Percentiles rank a stretch among this genome's conserved stretches.
These are phyloP conservation scores for Blera fallax DNA, from an alignment of 2,888 invertebrate genomes.

Conservation along the genomic window DNA sequence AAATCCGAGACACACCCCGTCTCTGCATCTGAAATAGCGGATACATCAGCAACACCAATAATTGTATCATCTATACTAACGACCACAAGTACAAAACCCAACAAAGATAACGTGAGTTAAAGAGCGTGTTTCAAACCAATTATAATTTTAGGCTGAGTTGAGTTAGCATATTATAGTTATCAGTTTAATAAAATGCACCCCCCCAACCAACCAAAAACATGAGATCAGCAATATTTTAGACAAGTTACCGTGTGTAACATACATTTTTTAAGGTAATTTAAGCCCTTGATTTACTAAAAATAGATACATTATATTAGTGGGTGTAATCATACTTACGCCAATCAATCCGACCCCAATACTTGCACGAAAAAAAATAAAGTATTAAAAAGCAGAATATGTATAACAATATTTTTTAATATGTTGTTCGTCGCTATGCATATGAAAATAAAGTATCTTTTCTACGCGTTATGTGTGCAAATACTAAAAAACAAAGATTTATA, in stretches of 20 bases:
- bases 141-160: background rate
- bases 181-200: conserved; percentile 1
- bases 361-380: background rate
- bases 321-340: background rate
- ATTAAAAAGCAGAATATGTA: background rate
- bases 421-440: too few relatives aligned
- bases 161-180: background rate
- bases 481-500: too few relatives aligned
- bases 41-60: background rate
- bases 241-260: background rate
- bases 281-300: background rate
- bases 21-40: background rate
- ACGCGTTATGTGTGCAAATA: too few relatives aligned
- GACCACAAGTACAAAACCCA: conserved; percentile 58
- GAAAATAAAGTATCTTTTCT: too few relatives aligned
- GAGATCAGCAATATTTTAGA: background rate
- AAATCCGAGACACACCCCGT: background rate
- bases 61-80: background rate
- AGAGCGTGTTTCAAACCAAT: background rate
- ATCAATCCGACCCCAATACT: background rate
- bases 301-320: background rate
- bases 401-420: too few relatives aligned
- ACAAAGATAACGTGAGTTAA: conserved; percentile 57
- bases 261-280: background rate
- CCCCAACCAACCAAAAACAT: conserved; percentile 1